Percentiles rank a stretch among this genome's conserved stretches.
Conservation (phyloP, 2,797 vertebrate species). For the Karalla daura region DNA sequence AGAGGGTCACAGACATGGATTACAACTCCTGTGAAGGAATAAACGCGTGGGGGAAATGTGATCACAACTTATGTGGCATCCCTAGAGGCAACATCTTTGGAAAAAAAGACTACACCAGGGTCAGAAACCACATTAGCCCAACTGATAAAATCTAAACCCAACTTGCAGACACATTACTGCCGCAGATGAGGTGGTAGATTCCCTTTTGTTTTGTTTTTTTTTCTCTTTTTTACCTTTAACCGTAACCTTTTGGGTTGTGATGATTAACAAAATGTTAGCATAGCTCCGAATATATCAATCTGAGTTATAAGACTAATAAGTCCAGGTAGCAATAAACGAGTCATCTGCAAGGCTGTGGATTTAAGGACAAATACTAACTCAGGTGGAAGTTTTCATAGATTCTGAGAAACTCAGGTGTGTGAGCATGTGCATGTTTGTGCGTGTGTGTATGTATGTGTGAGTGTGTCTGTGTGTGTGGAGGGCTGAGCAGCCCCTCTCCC, state of each 20-base stretch:
- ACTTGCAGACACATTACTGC: background rate
- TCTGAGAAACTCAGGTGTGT: background rate
- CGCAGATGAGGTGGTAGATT: too few relatives aligned
- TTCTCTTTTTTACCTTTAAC: background rate
- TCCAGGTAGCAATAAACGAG: background rate
- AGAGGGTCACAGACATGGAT: too few relatives aligned
- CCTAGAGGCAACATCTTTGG: background rate
- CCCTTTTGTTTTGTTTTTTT: background rate
- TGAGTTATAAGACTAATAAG: background rate
- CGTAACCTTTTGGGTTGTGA: background rate
- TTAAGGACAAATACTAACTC: background rate
- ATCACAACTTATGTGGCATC: too few relatives aligned
- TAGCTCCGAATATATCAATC: background rate
- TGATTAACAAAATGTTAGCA: too few relatives aligned
- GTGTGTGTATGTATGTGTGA: slow-evolving; percentile 3
- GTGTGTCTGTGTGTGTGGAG: slow-evolving; percentile 16
- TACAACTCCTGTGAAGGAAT: too few relatives aligned
- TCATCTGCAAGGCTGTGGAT: too few relatives aligned
- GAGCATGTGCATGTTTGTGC: background rate
- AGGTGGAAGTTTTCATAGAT: background rate
- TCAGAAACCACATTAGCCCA: background rate
- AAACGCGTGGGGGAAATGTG: too few relatives aligned
- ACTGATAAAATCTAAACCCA: background rate
- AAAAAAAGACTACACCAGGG: too few relatives aligned
- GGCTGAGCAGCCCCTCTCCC: slow-evolving; percentile 35